Conservation (phyloP, 2,888 invertebrate species). For the Isoperla grammatica region DNA sequence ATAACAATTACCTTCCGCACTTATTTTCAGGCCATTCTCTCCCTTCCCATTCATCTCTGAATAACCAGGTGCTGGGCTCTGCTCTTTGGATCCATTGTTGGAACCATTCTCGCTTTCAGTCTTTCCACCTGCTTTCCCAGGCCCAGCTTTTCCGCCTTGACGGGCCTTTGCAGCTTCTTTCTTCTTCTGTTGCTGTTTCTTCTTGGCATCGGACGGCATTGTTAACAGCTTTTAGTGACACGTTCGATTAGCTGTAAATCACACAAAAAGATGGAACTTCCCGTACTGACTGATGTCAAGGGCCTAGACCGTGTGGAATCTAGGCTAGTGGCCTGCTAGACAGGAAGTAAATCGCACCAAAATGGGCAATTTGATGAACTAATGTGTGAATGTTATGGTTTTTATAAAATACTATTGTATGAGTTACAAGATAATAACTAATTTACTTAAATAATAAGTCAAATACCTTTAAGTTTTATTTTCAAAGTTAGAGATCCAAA, state of each 20-base stretch:
- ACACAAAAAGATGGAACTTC: not conserved
- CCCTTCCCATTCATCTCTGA: conserved; percentile 43
- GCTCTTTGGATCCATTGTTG: conserved; percentile 41
- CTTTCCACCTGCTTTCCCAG: conserved; percentile 37
- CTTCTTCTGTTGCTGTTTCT: conserved; percentile 95
- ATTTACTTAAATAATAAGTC: no score
- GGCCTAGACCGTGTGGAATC: no score
- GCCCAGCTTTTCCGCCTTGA: conserved; percentile 39
- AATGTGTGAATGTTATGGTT: no score
- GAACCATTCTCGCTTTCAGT: conserved; percentile 23
- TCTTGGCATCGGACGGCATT: conserved; percentile 99
- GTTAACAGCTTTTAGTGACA: conserved; percentile 29
- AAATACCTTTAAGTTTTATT: not conserved
- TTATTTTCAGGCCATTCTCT: conserved; percentile 47
- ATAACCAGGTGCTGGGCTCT: conserved; percentile 14
- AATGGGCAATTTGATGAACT: no score
- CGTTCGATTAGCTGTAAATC: conserved; percentile 7
- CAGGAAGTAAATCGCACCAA: no score
- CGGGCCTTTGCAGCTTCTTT: conserved; percentile 86
- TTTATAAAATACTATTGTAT: no score
- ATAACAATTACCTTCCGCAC: conserved; percentile 58
- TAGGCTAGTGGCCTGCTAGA: no score
- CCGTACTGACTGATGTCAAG: no score
- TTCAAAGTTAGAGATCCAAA: conserved; percentile 12
- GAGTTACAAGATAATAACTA: no score